Conservation (phyloP, 2,888 invertebrate genomes). For the Dasysyrphus albostriatus region DNA sequence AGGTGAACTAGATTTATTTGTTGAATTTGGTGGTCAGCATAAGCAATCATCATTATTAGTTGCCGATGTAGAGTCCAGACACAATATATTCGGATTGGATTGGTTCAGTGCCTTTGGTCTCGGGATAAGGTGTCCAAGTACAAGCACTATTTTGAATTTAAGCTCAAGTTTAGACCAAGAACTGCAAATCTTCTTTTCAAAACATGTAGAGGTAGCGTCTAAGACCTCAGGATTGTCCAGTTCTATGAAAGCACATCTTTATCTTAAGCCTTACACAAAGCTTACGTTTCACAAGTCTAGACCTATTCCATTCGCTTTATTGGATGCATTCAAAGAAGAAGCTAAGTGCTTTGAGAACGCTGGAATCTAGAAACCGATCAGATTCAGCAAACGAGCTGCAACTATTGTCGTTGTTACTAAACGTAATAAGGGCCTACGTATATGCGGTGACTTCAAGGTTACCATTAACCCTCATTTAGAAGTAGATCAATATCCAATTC, state of each 20-base stretch:
- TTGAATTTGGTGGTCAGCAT: slow-evolving; percentile 5
- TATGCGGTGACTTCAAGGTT: slow-evolving; percentile 54
- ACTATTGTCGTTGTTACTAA: slow-evolving; percentile 79
- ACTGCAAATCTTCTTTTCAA: slow-evolving; percentile 5
- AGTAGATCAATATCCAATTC: slow-evolving; percentile 67
- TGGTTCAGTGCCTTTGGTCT: slow-evolving; percentile 34
- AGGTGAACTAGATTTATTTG: background rate
- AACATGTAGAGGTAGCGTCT: slow-evolving; percentile 18
- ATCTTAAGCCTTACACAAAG: background rate
- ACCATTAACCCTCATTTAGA: slow-evolving; percentile 76
- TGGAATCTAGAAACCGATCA: slow-evolving; percentile 67
- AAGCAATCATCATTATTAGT: no score
- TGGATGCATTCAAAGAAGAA: slow-evolving; percentile 67
- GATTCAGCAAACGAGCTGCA: slow-evolving; percentile 79
- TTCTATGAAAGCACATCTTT: slow-evolving; percentile 18
- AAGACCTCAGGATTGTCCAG: slow-evolving; percentile 12
- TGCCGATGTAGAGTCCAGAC: background rate
- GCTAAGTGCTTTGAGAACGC: slow-evolving; percentile 67
- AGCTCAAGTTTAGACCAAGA: background rate
- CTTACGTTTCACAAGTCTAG: slow-evolving; percentile 26
- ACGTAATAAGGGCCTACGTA: slow-evolving; percentile 76
- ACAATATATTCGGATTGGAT: slow-evolving; percentile 34
- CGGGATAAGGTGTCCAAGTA: slow-evolving; percentile 14
- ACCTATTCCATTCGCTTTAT: slow-evolving; percentile 76
- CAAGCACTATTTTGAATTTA: background rate